Conservation (phyloP, 2,888 invertebrate genomes). For the Laspeyria flexula region DNA sequence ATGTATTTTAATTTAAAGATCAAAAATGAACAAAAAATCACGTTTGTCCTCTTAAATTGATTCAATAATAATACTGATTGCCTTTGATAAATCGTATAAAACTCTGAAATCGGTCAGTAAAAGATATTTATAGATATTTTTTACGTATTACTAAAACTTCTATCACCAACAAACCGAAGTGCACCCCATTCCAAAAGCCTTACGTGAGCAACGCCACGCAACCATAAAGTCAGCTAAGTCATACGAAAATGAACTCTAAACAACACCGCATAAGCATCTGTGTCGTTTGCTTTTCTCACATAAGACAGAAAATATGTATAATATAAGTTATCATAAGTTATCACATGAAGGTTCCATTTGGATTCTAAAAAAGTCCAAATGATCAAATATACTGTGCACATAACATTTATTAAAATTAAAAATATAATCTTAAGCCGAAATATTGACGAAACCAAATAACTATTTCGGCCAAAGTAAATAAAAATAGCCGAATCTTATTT, state of each 20-base stretch:
- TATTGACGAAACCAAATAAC: background rate
- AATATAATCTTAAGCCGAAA: background rate
- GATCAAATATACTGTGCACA: background rate
- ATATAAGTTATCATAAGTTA: background rate
- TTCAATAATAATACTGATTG: no score
- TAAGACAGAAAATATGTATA: conserved; percentile 14
- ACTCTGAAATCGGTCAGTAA: no score
- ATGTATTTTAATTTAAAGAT: no score
- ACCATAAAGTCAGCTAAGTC: conserved; percentile 16
- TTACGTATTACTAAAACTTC: background rate
- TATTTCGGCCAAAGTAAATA: no score
- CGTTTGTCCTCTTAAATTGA: no score
- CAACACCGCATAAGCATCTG: conserved; percentile 8
- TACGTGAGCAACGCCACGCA: conserved; percentile 28
- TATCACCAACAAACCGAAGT: conserved; percentile 26
- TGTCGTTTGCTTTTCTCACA: conserved; percentile 29
- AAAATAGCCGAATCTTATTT: no score
- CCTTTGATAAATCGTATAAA: no score
- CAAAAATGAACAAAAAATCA: no score
- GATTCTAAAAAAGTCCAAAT: background rate
- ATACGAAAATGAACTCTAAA: conserved; percentile 10
- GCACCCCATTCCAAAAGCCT: conserved; percentile 20
- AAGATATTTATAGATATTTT: no score
- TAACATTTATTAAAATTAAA: background rate
- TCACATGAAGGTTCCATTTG: background rate